Conservation (phyloP, 2,113 vertebrate genomes). For the Datnioides undecimradiatus region DNA sequence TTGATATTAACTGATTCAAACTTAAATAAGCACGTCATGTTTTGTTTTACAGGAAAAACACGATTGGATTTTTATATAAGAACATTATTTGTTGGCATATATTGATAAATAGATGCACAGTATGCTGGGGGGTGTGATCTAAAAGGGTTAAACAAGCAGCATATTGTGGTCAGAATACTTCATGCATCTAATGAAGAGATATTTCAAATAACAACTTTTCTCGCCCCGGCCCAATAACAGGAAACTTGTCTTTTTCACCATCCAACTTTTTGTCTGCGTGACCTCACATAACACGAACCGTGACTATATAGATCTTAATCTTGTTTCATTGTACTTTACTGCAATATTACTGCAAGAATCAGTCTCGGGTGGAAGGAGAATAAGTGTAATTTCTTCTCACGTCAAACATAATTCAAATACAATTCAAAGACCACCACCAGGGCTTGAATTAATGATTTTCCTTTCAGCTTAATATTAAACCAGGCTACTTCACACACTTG, state of each 20-base stretch:
- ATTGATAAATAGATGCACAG: too few relatives aligned
- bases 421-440: conserved; percentile 28
- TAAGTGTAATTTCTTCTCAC: background rate
- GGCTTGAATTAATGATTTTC: conserved; percentile 42
- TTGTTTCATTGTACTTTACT: background rate
- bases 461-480: conserved; percentile 28
- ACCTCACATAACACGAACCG: background rate
- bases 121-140: too few relatives aligned
- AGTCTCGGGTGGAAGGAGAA: background rate
- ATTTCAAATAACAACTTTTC: too few relatives aligned
- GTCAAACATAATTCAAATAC: conserved; percentile 15
- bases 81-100: too few relatives aligned
- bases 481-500: conserved; percentile 5
- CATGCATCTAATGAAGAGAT: too few relatives aligned
- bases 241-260: background rate
- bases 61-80: too few relatives aligned
- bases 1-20: too few relatives aligned
- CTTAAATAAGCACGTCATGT: too few relatives aligned
- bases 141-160: too few relatives aligned
- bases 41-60: too few relatives aligned
- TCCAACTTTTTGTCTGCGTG: background rate
- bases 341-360: background rate
- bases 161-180: too few relatives aligned
- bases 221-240: too few relatives aligned
- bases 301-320: background rate